These are phyloP conservation scores for Rhabdophis nuchalis DNA, from an alignment of 2,797 vertebrate species.

Conservation along the genomic window DNA sequence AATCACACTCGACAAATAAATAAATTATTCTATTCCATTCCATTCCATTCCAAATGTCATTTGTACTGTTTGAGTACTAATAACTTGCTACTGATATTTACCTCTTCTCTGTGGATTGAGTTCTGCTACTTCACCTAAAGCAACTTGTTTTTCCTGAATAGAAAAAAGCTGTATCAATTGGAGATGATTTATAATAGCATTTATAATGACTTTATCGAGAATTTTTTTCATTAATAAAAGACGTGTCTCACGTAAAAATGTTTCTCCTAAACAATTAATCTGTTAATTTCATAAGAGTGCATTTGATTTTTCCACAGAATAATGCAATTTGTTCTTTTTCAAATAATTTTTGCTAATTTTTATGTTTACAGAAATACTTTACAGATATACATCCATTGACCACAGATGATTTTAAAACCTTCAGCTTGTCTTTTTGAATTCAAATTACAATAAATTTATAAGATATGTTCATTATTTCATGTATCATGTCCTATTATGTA, in stretches of 20 bases:
- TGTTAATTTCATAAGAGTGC: not conserved
- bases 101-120: constrained; percentile 50
- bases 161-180: not conserved
- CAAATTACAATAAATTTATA: not conserved
- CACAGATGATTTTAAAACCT: not conserved
- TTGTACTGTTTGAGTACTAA: not conserved
- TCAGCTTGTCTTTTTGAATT: not conserved
- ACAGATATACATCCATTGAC: not conserved
- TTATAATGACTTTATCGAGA: not conserved
- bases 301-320: not conserved
- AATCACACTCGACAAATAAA: not conserved
- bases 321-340: not conserved
- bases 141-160: constrained; percentile 69
- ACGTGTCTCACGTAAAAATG: not conserved
- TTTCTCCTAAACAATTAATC: not conserved
- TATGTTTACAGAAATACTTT: not conserved
- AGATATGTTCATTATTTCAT: not conserved
- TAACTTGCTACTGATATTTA: constrained; percentile 32
- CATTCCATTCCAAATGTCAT: not conserved
- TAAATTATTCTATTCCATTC: too few species aligned
- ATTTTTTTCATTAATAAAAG: not conserved
- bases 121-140: constrained; percentile 58
- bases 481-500: not conserved
- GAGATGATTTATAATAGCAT: constrained; percentile 3
- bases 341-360: not conserved